These are phyloP conservation scores for Saimiri boliviensis DNA, from an alignment of 2,113 vertebrate species.

Conservation along the genomic window DNA sequence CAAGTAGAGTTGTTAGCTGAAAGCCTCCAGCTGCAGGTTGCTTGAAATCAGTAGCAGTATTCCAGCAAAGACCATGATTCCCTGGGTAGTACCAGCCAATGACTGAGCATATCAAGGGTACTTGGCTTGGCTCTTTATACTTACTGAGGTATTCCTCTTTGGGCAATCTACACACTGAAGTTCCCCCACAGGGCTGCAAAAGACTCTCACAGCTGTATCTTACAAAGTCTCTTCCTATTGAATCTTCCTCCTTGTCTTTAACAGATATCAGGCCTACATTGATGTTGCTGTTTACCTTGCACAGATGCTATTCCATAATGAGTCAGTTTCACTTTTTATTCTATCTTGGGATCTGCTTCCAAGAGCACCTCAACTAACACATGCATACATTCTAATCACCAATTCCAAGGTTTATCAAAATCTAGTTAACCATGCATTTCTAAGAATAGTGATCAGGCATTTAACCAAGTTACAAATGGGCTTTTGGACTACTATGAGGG, in stretches of 20 bases:
- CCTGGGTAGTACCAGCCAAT: not conserved
- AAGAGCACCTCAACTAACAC: not conserved
- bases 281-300: not conserved
- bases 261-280: not conserved
- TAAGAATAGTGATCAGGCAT: not conserved
- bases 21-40: not conserved
- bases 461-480: constrained; percentile 21
- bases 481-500: constrained; percentile 1
- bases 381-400: not conserved
- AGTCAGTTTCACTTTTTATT: not conserved
- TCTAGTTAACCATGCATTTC: not conserved
- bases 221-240: not conserved
- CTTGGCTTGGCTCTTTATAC: not conserved
- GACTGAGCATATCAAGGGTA: no score
- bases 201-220: not conserved
- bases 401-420: constrained; percentile 18
- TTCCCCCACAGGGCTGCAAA: not conserved
- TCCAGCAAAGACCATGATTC: not conserved
- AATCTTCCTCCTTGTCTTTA: not conserved
- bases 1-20: not conserved
- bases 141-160: not conserved
- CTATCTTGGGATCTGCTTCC: not conserved
- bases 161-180: not conserved
- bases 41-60: not conserved
- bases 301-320: not conserved